Evolutionary conservation across 2,797 vertebrate species (phyloP).

Genomic region (Lithobates pipiens): DNA sequence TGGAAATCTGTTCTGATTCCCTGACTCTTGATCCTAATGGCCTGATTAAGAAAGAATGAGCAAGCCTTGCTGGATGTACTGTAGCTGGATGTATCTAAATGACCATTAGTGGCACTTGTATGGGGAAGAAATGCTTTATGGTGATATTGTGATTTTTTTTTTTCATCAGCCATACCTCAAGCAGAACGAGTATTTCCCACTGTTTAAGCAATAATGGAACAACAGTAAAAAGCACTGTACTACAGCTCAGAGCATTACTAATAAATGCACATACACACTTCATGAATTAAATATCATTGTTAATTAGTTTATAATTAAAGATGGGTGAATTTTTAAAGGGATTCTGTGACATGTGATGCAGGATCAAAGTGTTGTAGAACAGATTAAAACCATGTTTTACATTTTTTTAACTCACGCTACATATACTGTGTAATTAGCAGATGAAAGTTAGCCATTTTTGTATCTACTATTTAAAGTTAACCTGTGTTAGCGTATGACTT

Average conservation of each 20-base stretch:
- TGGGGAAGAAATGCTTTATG: not conserved
- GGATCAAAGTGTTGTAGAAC: too few species aligned
- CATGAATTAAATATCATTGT: not conserved
- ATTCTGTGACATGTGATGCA: not conserved
- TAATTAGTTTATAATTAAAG: not conserved
- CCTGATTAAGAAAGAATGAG: slow-evolving; percentile 16
- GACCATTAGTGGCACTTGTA: slow-evolving; percentile 15
- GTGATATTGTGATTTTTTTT: not conserved
- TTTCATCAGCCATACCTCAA: not conserved
- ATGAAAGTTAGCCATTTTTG: too few species aligned
- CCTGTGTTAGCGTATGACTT: too few species aligned
- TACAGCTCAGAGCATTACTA: not conserved
- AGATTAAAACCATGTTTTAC: too few species aligned
- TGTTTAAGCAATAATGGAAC: not conserved
- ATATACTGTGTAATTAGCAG: too few species aligned
- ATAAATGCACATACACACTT: not conserved
- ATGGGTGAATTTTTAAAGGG: not conserved
- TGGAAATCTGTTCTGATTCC: slow-evolving; percentile 38
- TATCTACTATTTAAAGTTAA: too few species aligned
- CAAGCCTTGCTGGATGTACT: not conserved
- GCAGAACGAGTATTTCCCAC: not conserved
- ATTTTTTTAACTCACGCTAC: too few species aligned
- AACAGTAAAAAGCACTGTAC: not conserved
- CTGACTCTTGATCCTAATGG: slow-evolving; percentile 22
- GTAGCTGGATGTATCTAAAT: slow-evolving; percentile 2